phyloP scores from a whole-genome alignment of 2,797 vertebrate species.

The Pantherophis alleghaniensis region DNA sequence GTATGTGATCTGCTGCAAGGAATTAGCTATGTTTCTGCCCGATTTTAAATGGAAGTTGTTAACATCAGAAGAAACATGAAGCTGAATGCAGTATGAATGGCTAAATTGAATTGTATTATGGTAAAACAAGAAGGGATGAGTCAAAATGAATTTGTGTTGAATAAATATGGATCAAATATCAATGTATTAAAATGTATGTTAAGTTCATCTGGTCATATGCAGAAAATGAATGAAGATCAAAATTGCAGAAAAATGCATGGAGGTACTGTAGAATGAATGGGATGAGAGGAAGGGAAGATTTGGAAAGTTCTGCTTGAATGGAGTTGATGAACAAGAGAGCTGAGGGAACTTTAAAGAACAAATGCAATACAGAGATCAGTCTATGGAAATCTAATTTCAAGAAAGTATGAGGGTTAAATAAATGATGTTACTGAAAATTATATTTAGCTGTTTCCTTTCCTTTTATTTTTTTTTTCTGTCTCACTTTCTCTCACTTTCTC shows the following conservation, averaged over 20 bases:
- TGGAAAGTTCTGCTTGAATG: not conserved
- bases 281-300: not conserved
- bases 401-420: not conserved
- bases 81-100: not conserved
- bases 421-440: not conserved
- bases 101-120: not conserved
- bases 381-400: not conserved
- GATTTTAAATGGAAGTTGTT: not conserved
- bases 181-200: not conserved
- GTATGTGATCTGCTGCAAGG: not conserved
- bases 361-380: not conserved
- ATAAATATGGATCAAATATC: not conserved
- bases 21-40: not conserved
- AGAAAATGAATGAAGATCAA: not conserved
- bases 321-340: not conserved
- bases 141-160: not conserved
- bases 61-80: not conserved
- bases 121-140: not conserved
- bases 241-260: not conserved
- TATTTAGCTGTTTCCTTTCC: not conserved
- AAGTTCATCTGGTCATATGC: not conserved
- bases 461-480: not conserved
- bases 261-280: not conserved
- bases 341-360: not conserved
- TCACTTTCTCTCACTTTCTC: not conserved